Conservation (phyloP, 2,797 vertebrate genomes). For the Psittacula derbiana region DNA sequence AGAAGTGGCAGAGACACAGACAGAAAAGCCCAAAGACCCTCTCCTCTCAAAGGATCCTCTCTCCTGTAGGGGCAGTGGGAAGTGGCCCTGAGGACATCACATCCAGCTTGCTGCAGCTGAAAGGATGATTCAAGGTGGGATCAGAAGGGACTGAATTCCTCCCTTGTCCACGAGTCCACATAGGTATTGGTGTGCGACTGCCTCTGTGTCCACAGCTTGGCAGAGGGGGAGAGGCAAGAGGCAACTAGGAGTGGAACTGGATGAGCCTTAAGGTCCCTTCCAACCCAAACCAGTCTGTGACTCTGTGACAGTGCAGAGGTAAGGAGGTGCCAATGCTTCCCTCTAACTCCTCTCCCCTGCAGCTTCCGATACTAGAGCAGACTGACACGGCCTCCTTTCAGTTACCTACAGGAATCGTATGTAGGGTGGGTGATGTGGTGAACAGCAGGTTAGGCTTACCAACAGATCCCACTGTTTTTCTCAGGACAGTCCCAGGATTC, state of each 20-base stretch:
- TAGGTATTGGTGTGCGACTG: accelerated
- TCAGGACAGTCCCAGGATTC: conserved; percentile 66
- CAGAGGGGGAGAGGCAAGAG: background rate
- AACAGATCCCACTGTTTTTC: conserved; percentile 48
- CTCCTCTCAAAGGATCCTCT: background rate
- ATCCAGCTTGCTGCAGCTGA: background rate
- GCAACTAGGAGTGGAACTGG: background rate
- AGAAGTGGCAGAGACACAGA: background rate
- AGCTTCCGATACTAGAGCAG: background rate
- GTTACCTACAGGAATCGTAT: accelerated
- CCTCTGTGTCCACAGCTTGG: background rate
- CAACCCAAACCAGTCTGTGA: background rate
- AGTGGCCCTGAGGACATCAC: background rate
- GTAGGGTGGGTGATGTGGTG: accelerated
- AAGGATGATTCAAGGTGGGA: background rate
- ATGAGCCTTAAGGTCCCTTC: background rate
- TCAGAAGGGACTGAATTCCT: background rate
- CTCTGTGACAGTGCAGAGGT: background rate
- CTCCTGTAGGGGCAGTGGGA: background rate
- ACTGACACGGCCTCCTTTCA: accelerated
- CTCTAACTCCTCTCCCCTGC: background rate
- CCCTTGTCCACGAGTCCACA: accelerated
- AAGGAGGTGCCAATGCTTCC: background rate
- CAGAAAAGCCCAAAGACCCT: background rate
- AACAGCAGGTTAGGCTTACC: conserved; percentile 57